Base-by-base conservation (phyloP, 2,888 invertebrate genomes). In the Cantharis nigra region DNA sequence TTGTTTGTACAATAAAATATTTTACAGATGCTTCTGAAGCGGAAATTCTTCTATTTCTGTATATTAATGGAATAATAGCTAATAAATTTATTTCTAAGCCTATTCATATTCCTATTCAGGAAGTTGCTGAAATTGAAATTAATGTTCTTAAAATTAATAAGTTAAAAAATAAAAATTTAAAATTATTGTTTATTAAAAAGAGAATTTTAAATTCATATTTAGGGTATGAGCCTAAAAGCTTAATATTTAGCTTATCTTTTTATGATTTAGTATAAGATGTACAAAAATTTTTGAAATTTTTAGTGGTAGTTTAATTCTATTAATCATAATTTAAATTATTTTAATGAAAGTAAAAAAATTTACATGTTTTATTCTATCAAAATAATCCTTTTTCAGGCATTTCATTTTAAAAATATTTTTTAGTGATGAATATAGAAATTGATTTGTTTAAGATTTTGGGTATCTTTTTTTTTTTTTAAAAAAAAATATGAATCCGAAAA, bases 81-180 rank as follows among this genome's bases (percentile, higher is more conserved):
- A 92, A 85, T 82, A 92, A 83, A 88, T 92, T 92, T 88, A 92
- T 91, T 90, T 92, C 92, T 90, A 92, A 87, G 0, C 91, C 91
- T 88, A 92, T 90, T 91, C 92, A 92, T 86, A 88, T 87, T 81
- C 86, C 81, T 83, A 90, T 81, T 84, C 90, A 90, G n/a, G 89
- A 88, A 79, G 86, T 87, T 20, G 89, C 83, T 13, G 89, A 88
- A 77, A 91, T 89, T 82, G 90, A 87, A 86, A 92, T 89, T 87
- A 92, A 83, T 80, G 89, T 87, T 80, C 89, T 86, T 77, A 84
- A 79, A 63, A 90, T 88, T 89, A 92, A 88, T 74, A 89, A 85
- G 82, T 88, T 88, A 82, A 90, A 87, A 89, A 91, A 91, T 88
- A 91, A 86, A 86, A 90, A 88, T 81, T 90, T 90, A 78, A 89